These are phyloP conservation scores for Megalurothrips usitatus DNA, from an alignment of 2,888 invertebrate genomes.

Conservation along the genomic window DNA sequence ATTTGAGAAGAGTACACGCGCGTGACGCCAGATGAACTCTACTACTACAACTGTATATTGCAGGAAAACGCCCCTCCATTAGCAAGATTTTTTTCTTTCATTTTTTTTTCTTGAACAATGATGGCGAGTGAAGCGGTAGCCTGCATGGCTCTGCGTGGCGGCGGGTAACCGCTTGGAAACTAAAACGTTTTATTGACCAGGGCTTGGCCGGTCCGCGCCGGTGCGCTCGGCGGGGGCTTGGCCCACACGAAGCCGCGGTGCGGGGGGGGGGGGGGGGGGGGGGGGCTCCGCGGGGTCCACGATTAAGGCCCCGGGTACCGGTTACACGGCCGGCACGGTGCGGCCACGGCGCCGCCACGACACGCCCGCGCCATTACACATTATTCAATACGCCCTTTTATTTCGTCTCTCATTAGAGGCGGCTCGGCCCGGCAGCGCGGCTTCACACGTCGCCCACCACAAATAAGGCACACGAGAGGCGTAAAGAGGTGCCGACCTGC, in stretches of 20 bases:
- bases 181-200: background rate
- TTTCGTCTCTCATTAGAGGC: background rate
- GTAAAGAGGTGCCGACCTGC: too few species aligned
- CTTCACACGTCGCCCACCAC: background rate
- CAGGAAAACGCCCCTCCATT: too few species aligned
- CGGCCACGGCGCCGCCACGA: background rate
- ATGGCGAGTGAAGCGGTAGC: background rate
- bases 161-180: background rate
- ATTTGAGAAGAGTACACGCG: too few species aligned
- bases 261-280: background rate
- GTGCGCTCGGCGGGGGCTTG: background rate
- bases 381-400: slow-evolving; percentile 9
- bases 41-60: too few species aligned
- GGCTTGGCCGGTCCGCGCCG: too few species aligned
- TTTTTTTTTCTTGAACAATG: too few species aligned
- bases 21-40: too few species aligned
- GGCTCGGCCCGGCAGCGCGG: background rate
- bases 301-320: too few species aligned
- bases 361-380: background rate
- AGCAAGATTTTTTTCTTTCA: too few species aligned
- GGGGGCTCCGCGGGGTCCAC: background rate
- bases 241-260: background rate
- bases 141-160: background rate
- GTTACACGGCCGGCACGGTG: background rate
- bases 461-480: background rate